Conservation (phyloP, 2,797 vertebrate species). For the Australoheros facetus region DNA sequence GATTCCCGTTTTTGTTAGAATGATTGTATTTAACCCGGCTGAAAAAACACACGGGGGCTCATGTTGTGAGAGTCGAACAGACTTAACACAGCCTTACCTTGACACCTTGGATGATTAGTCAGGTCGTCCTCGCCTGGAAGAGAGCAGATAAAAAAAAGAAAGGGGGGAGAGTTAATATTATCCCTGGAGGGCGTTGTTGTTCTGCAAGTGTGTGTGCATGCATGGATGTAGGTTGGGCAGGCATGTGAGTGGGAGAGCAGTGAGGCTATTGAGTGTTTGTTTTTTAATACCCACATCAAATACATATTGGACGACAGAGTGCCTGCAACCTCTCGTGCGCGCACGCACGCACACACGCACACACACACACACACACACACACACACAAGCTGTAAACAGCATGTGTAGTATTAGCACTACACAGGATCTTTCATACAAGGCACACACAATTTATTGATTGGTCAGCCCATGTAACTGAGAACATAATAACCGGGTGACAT, state of each 20-base stretch:
- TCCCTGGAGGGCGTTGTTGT: constrained; percentile 26
- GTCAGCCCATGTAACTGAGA: constrained; percentile 43
- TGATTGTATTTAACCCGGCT: constrained; percentile 14
- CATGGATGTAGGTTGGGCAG: background rate
- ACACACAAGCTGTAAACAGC: background rate
- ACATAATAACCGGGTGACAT: constrained; percentile 51
- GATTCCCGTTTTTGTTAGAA: constrained; percentile 44
- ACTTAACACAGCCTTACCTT: constrained; percentile 54
- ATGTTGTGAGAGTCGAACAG: constrained; percentile 23
- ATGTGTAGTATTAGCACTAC: background rate
- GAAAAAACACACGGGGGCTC: constrained; percentile 27
- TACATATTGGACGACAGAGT: constrained; percentile 35
- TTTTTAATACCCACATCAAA: constrained; percentile 44
- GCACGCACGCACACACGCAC: no score
- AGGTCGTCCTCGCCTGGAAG: constrained; percentile 64
- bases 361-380: constrained; percentile 1
- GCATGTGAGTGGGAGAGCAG: constrained; percentile 41
- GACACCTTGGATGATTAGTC: constrained; percentile 67
- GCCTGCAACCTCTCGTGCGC: constrained; percentile 7
- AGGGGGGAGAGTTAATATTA: constrained; percentile 36
- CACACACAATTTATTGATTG: constrained; percentile 45
- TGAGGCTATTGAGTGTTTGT: constrained; percentile 28
- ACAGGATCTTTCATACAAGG: background rate
- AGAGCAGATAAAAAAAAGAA: constrained; percentile 61
- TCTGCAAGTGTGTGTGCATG: constrained; percentile 11